Evolutionary conservation across 2,797 vertebrate species (phyloP).

Genomic region (Selene dorsalis): DNA sequence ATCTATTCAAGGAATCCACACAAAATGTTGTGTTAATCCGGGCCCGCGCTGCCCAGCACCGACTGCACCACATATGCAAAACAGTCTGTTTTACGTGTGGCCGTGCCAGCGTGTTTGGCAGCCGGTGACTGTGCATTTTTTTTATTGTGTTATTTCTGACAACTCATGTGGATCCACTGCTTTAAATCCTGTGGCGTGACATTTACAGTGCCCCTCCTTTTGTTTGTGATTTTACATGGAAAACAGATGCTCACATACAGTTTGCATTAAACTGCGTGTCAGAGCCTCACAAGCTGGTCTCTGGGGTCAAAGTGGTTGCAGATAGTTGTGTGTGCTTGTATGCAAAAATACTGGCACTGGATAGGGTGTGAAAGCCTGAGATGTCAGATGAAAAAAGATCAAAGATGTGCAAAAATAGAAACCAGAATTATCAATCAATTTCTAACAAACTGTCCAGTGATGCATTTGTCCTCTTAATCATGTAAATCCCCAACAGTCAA

Average conservation of each 20-base stretch:
- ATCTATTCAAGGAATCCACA: constrained; percentile 40
- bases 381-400: neutral
- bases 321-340: neutral
- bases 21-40: constrained; percentile 58
- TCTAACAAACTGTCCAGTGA: neutral
- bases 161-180: constrained; percentile 47
- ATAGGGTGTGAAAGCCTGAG: neutral
- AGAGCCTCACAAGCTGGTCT: neutral
- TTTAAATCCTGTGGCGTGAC: constrained; percentile 56
- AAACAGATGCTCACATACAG: constrained; percentile 51
- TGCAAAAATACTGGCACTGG: neutral
- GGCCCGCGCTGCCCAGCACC: constrained; percentile 37
- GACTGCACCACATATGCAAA: constrained; percentile 61
- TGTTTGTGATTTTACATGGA: constrained; percentile 43
- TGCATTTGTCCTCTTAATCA: neutral
- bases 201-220: constrained; percentile 24
- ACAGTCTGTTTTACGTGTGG: constrained; percentile 64
- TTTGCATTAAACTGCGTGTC: constrained; percentile 9
- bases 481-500: neutral
- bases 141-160: constrained; percentile 65
- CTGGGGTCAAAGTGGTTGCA: constrained; percentile 14
- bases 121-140: constrained; percentile 43
- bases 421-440: neutral
- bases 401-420: neutral
- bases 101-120: constrained; percentile 63